phyloP scores from a whole-genome alignment of 1,140 invertebrate genomes.

The Drosophila neocordata region DNA sequence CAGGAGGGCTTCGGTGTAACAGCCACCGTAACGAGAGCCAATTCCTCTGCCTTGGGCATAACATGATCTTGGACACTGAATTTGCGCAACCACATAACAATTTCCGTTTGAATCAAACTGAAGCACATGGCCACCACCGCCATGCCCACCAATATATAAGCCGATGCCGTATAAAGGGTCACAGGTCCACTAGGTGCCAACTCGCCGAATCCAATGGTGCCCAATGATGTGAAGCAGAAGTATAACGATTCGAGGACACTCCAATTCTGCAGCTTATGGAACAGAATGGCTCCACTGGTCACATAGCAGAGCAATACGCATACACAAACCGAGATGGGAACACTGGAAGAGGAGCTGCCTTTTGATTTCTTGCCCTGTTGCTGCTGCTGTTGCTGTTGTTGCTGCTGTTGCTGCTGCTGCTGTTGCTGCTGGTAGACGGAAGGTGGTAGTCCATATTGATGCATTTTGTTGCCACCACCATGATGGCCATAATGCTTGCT shows the following conservation, averaged over 20 bases:
- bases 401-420: slow-evolving; percentile 41
- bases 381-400: slow-evolving; percentile 32
- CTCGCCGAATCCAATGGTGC: slow-evolving; percentile 95
- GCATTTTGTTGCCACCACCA: slow-evolving; percentile 37
- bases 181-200: slow-evolving; percentile 86
- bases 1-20: slow-evolving; percentile 82
- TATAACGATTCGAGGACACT: slow-evolving; percentile 95
- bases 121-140: slow-evolving; percentile 98
- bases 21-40: slow-evolving; percentile 76
- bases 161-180: slow-evolving; percentile 88
- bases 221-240: slow-evolving; percentile 96
- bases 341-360: slow-evolving; percentile 82
- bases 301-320: slow-evolving; percentile 95
- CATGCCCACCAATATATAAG: slow-evolving; percentile 96
- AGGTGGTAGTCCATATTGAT: slow-evolving; percentile 62
- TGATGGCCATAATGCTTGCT: slow-evolving; percentile 48
- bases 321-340: slow-evolving; percentile 94
- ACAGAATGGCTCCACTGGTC: slow-evolving; percentile 94
- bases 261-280: slow-evolving; percentile 95
- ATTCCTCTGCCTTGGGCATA: slow-evolving; percentile 74
- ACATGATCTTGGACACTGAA: slow-evolving; percentile 83
- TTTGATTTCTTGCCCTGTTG: slow-evolving; percentile 42
- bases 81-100: slow-evolving; percentile 87
- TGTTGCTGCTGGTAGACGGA: slow-evolving; percentile 63
- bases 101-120: slow-evolving; percentile 96